Evolutionary conservation across 1,140 invertebrate genomes (phyloP).

Genomic region (Parasteatoda tepidariorum): DNA sequence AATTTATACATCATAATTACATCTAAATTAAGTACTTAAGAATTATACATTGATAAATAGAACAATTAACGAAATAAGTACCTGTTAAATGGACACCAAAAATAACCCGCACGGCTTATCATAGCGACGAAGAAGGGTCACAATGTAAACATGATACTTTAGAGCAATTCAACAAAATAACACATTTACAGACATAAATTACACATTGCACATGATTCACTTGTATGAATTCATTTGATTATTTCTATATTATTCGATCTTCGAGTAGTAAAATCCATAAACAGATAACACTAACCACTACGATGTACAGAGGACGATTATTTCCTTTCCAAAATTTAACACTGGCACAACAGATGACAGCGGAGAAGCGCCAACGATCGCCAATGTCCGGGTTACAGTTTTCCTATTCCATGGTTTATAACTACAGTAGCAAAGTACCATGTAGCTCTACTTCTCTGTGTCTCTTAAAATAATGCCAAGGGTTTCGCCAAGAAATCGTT

Average conservation of each 20-base stretch:
- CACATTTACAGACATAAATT: too few species aligned
- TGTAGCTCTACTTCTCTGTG: not conserved
- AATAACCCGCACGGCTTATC: slow-evolving; percentile 20
- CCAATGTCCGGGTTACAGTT: not conserved
- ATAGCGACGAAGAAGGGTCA: slow-evolving; percentile 42
- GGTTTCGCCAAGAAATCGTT: not conserved
- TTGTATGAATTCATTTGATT: too few species aligned
- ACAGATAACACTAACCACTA: too few species aligned
- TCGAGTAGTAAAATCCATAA: too few species aligned
- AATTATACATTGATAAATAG: too few species aligned
- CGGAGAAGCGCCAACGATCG: not conserved
- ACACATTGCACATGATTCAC: too few species aligned
- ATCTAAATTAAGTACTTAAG: too few species aligned
- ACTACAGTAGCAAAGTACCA: not conserved
- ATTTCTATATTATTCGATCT: too few species aligned
- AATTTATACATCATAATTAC: too few species aligned
- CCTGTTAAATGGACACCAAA: slow-evolving; percentile 45
- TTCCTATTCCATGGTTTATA: not conserved
- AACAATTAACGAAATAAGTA: not conserved
- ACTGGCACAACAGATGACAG: not conserved
- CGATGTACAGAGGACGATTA: too few species aligned
- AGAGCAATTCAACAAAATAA: not conserved
- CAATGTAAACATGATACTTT: not conserved
- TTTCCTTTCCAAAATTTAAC: too few species aligned
- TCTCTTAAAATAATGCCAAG: not conserved